These are phyloP conservation scores for Parnassius apollo DNA, from an alignment of 2,888 invertebrate genomes.

Conservation along the genomic window DNA sequence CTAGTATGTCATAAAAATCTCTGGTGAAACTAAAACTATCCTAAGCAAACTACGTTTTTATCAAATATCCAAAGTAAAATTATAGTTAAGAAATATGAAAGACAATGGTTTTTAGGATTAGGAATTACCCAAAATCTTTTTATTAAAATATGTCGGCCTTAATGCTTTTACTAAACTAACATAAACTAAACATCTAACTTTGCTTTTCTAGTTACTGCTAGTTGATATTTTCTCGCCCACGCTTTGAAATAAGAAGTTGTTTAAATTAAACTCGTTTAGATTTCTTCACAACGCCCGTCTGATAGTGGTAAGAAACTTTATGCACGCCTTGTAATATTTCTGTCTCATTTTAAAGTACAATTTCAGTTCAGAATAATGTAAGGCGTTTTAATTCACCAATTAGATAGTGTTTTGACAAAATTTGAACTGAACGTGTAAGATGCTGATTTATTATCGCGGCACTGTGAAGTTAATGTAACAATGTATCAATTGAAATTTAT, in stretches of 20 bases:
- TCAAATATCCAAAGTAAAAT: too few relatives aligned
- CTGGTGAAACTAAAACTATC: too few relatives aligned
- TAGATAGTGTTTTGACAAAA: conserved; percentile 6
- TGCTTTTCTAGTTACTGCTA: conserved; percentile 12
- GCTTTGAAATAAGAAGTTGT: conserved; percentile 5
- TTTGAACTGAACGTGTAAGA: background rate
- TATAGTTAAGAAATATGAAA: too few relatives aligned
- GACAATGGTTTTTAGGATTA: too few relatives aligned
- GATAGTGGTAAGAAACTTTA: conserved; percentile 9
- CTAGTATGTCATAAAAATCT: too few relatives aligned
- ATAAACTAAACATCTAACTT: conserved; percentile 12
- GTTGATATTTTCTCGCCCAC: conserved; percentile 23
- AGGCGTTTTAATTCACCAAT: background rate
- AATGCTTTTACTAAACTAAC: conserved; percentile 7
- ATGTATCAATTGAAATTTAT: too few relatives aligned
- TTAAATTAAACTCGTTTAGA: conserved; percentile 15
- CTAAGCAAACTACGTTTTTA: too few relatives aligned
- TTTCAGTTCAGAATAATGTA: conserved; percentile 5
- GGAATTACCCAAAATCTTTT: too few relatives aligned
- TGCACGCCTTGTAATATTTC: conserved; percentile 7
- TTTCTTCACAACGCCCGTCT: conserved; percentile 17
- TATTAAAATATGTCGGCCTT: too few relatives aligned
- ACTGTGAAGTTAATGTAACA: too few relatives aligned
- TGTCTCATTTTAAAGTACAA: background rate
- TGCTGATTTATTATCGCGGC: too few relatives aligned